phyloP scores from a whole-genome alignment of 2,888 invertebrate species.

The Lycaena phlaeas region DNA sequence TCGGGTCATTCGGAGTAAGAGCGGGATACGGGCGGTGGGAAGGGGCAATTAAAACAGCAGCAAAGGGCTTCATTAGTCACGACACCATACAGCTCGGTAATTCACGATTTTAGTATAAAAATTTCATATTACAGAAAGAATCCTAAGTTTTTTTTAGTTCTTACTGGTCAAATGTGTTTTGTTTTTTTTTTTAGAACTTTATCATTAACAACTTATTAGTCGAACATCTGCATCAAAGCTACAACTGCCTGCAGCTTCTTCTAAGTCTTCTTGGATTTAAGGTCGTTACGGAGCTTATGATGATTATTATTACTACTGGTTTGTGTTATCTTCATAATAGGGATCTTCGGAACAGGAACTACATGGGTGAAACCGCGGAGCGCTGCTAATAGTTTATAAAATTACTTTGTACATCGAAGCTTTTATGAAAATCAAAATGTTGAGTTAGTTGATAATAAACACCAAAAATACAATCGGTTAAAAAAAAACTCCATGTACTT shows the following conservation, averaged over 20 bases:
- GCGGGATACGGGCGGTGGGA: slow-evolving; percentile 46
- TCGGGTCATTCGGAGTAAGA: slow-evolving; percentile 55
- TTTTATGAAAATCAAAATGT: not conserved
- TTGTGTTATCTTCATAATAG: no score
- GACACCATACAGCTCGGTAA: slow-evolving; percentile 27
- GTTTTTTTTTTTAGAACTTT: no score
- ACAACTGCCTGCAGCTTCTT: not conserved
- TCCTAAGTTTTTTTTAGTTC: not conserved
- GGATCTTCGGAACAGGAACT: no score
- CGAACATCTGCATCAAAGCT: not conserved
- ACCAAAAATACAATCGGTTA: not conserved
- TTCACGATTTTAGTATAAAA: not conserved
- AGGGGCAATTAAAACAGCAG: slow-evolving; percentile 58
- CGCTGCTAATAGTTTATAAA: no score
- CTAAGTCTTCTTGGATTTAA: not conserved
- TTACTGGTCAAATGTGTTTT: no score
- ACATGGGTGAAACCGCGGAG: no score
- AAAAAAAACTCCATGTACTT: not conserved
- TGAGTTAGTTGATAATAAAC: no score
- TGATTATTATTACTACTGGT: no score
- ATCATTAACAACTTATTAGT: not conserved
- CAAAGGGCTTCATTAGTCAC: slow-evolving; percentile 49
- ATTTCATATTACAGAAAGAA: not conserved
- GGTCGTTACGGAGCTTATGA: no score
- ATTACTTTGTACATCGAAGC: not conserved